phyloP scores from a whole-genome alignment of 2,113 vertebrate species.

The Rhinogobius similis region DNA sequence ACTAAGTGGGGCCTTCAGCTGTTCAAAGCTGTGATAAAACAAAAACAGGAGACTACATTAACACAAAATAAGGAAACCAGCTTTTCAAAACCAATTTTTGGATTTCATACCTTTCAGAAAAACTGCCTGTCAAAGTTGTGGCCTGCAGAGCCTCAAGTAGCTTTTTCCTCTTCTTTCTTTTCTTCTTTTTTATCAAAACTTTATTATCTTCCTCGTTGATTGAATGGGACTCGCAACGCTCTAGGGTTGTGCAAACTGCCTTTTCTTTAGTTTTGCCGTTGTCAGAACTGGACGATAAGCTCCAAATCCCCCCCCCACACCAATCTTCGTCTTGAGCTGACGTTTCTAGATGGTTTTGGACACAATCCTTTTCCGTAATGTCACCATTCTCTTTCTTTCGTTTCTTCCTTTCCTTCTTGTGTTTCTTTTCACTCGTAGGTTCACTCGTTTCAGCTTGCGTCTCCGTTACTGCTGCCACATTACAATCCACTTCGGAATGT shows the following conservation, averaged over 20 bases:
- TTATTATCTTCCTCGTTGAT: constrained; percentile 13
- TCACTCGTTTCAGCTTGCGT: background rate
- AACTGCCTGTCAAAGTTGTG: constrained; percentile 4
- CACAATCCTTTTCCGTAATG: constrained; percentile 14
- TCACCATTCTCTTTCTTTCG: constrained; percentile 31
- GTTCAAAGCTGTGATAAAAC: constrained; percentile 23
- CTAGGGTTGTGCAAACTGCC: background rate
- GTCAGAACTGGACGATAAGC: constrained; percentile 33
- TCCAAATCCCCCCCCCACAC: constrained; percentile 73
- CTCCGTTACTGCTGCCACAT: background rate
- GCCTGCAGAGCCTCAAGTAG: constrained; percentile 48
- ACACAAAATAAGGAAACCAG: background rate
- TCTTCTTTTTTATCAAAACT: constrained; percentile 58
- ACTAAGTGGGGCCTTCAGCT: background rate
- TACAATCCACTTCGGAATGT: constrained; percentile 62
- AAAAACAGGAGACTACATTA: background rate
- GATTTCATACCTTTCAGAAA: constrained; percentile 60
- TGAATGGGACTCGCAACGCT: background rate
- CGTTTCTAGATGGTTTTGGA: constrained; percentile 62
- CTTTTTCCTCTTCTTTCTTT: constrained; percentile 54
- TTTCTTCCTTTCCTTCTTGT: constrained; percentile 65
- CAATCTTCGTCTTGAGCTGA: constrained; percentile 74
- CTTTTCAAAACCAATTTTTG: background rate
- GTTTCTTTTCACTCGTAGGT: constrained; percentile 53
- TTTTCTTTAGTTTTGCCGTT: constrained; percentile 27